phyloP scores from a whole-genome alignment of 2,888 invertebrate species.

The Isoperla grammatica region DNA sequence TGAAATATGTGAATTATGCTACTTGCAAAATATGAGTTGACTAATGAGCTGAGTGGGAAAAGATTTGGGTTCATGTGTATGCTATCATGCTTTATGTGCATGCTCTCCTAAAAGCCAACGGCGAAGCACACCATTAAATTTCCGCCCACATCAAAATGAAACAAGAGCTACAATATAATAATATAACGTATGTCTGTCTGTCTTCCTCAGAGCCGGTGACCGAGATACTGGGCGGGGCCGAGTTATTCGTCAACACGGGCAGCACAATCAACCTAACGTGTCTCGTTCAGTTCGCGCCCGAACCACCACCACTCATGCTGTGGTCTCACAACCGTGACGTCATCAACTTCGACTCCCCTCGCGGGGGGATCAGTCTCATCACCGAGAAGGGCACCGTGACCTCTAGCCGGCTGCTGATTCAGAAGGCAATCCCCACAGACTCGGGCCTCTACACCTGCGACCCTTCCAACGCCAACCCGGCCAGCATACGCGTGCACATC shows the following conservation, averaged over 20 bases:
- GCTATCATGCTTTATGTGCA: too few relatives aligned
- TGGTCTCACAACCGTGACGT: conserved; percentile 76
- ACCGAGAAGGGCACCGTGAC: conserved; percentile 81
- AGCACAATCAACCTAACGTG: conserved; percentile 87
- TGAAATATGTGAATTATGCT: too few relatives aligned
- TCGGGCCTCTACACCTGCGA: conserved; percentile 79
- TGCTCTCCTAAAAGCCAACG: too few relatives aligned
- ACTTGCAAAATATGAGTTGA: too few relatives aligned
- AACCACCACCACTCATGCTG: conserved; percentile 74
- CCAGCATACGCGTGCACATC: conserved; percentile 75
- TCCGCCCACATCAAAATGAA: too few relatives aligned
- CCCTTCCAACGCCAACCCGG: conserved; percentile 76
- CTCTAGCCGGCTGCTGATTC: conserved; percentile 75
- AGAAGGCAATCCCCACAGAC: conserved; percentile 71
- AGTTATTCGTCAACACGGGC: conserved; percentile 78
- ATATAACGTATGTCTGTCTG: too few relatives aligned
- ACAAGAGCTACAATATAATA: too few relatives aligned
- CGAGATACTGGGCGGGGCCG: conserved; percentile 73
- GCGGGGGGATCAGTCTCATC: conserved; percentile 81
- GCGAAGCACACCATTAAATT: too few relatives aligned
- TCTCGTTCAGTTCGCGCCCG: conserved; percentile 75
- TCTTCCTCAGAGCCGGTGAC: conserved; percentile 67
- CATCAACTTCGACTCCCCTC: conserved; percentile 85
- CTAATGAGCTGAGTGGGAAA: too few relatives aligned
- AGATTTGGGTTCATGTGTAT: too few relatives aligned